Conservation (phyloP, 2,888 invertebrate genomes). For the Hirtodrosophila cameraria region DNA sequence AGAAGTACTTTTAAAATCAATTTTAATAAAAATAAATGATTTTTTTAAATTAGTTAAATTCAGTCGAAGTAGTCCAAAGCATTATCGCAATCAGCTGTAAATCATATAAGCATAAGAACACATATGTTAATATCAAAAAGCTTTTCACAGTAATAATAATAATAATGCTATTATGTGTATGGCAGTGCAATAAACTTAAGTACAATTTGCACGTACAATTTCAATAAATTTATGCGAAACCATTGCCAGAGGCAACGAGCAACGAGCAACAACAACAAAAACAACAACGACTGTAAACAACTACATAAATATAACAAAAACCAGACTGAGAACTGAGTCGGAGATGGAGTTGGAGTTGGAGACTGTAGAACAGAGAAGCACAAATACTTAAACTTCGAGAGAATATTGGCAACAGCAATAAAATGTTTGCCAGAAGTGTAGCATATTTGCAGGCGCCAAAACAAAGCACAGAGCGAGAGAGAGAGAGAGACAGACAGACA, state of each 20-base stretch:
- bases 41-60: not conserved
- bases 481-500: not conserved
- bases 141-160: conserved; percentile 6
- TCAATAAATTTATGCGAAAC: conserved; percentile 64
- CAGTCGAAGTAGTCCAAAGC: too few species aligned
- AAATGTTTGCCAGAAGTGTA: conserved; percentile 48
- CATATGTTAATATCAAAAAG: not conserved
- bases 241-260: conserved; percentile 39
- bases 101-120: not conserved
- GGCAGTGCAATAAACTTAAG: conserved; percentile 50
- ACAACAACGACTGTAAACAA: conserved; percentile 63
- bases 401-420: conserved; percentile 32
- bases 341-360: not conserved
- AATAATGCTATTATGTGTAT: conserved; percentile 33
- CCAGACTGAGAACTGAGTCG: not conserved
- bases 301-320: conserved; percentile 59
- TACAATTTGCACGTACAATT: conserved; percentile 72
- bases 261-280: too few species aligned
- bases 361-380: conserved; percentile 5
- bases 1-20: too few species aligned
- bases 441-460: conserved; percentile 56
- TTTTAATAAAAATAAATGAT: too few species aligned
- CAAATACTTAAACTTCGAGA: conserved; percentile 3
- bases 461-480: conserved; percentile 2
- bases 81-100: not conserved